Conservation (phyloP, 1,140 invertebrate species). For the Magallana ariakensis region DNA sequence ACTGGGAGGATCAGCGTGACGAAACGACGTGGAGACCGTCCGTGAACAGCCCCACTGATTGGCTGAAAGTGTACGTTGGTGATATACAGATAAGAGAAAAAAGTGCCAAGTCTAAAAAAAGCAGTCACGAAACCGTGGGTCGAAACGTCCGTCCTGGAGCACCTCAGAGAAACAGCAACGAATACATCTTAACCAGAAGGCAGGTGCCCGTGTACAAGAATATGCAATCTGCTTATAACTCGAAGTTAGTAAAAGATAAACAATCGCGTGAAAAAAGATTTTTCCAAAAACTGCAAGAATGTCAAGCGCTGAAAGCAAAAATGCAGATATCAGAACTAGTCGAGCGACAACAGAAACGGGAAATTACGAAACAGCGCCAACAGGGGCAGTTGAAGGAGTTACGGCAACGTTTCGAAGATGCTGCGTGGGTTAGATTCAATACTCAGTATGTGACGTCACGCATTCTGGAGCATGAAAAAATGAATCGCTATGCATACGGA, state of each 20-base stretch:
- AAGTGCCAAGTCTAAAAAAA: slow-evolving; percentile 34
- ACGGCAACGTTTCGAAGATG: slow-evolving; percentile 65
- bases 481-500: slow-evolving; percentile 67
- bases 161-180: slow-evolving; percentile 51
- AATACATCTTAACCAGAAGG: slow-evolving; percentile 52
- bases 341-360: slow-evolving; percentile 53
- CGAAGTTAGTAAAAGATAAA: slow-evolving; percentile 43
- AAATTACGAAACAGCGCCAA: slow-evolving; percentile 62
- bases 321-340: slow-evolving; percentile 57
- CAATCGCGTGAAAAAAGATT: slow-evolving; percentile 63
- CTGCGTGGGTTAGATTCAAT: slow-evolving; percentile 66
- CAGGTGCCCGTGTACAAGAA: slow-evolving; percentile 62
- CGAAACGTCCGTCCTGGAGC: slow-evolving; percentile 22
- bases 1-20: slow-evolving; percentile 46
- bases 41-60: slow-evolving; percentile 51
- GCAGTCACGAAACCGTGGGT: not conserved
- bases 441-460: slow-evolving; percentile 71
- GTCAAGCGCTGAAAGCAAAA: slow-evolving; percentile 59
- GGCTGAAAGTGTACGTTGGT: slow-evolving; percentile 50
- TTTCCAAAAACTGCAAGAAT: slow-evolving; percentile 62
- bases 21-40: slow-evolving; percentile 55
- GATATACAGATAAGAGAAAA: slow-evolving; percentile 52
- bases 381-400: slow-evolving; percentile 64
- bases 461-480: slow-evolving; percentile 68
- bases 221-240: slow-evolving; percentile 63